Conservation (phyloP, 2,797 vertebrate species). For the Xenopus petersii region DNA sequence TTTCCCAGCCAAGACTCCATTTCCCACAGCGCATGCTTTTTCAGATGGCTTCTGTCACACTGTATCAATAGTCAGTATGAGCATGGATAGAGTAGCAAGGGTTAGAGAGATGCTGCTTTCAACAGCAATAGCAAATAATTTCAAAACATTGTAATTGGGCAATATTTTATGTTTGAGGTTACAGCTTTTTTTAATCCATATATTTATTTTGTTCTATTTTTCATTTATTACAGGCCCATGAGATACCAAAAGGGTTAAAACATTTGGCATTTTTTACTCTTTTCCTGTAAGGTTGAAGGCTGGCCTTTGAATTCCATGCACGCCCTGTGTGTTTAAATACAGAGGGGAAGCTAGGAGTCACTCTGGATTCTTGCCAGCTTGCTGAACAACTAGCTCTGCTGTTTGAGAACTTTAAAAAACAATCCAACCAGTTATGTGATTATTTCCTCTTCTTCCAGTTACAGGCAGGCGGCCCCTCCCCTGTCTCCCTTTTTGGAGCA, state of each 20-base stretch:
- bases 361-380: conserved; percentile 38
- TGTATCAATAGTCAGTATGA: too few species aligned
- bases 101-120: too few species aligned
- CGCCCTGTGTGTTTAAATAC: conserved; percentile 45
- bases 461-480: not conserved
- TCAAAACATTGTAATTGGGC: too few species aligned
- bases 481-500: not conserved
- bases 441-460: conserved; percentile 21
- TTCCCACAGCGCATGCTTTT: too few species aligned
- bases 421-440: conserved; percentile 13
- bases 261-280: conserved; percentile 23
- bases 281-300: conserved; percentile 45
- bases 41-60: too few species aligned
- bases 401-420: conserved; percentile 10
- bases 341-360: conserved; percentile 26
- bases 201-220: too few species aligned
- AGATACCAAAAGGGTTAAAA: conserved; percentile 14
- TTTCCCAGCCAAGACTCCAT: too few species aligned
- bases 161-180: too few species aligned
- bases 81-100: too few species aligned
- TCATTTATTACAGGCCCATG: not conserved
- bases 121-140: too few species aligned
- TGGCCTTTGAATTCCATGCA: conserved; percentile 45
- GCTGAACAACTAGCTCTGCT: conserved; percentile 41
- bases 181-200: too few species aligned